These are phyloP conservation scores for Cardinalis cardinalis DNA, from an alignment of 2,113 vertebrate species.

Conservation along the genomic window DNA sequence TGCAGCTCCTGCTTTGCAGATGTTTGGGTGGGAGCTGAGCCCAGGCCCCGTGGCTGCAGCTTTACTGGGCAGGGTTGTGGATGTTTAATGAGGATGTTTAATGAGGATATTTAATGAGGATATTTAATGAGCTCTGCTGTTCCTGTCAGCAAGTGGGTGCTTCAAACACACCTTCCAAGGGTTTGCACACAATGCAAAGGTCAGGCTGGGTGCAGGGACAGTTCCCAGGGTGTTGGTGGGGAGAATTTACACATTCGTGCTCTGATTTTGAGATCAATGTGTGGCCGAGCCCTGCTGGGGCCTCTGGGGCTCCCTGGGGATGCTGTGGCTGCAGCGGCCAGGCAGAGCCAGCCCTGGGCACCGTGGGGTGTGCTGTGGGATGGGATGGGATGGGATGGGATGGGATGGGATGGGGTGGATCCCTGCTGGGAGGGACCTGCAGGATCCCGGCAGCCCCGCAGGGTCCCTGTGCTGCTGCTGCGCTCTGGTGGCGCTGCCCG, in stretches of 20 bases:
- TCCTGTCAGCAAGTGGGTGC: not conserved
- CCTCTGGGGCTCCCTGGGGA: not conserved
- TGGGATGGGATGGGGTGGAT: not conserved
- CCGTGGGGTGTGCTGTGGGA: not conserved
- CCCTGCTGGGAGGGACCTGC: not conserved
- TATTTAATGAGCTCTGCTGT: not conserved
- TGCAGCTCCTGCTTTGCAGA: accelerated
- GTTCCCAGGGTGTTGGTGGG: accelerated
- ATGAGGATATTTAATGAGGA: not conserved
- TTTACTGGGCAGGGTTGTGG: not conserved
- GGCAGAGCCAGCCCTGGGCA: not conserved
- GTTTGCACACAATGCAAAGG: accelerated
- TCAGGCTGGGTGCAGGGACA: not conserved
- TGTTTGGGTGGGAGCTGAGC: not conserved
- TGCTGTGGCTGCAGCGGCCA: not conserved
- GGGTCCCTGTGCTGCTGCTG: not conserved
- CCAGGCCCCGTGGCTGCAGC: accelerated
- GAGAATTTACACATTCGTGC: not conserved
- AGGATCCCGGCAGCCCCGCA: not conserved
- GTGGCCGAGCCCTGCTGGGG: not conserved
- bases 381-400: not conserved
- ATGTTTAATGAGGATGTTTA: not conserved
- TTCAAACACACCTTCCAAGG: not conserved
- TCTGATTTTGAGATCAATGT: accelerated
- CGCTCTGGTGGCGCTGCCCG: not conserved